These are phyloP conservation scores for Merodon equestris DNA, from an alignment of 2,888 invertebrate species.

Conservation along the genomic window DNA sequence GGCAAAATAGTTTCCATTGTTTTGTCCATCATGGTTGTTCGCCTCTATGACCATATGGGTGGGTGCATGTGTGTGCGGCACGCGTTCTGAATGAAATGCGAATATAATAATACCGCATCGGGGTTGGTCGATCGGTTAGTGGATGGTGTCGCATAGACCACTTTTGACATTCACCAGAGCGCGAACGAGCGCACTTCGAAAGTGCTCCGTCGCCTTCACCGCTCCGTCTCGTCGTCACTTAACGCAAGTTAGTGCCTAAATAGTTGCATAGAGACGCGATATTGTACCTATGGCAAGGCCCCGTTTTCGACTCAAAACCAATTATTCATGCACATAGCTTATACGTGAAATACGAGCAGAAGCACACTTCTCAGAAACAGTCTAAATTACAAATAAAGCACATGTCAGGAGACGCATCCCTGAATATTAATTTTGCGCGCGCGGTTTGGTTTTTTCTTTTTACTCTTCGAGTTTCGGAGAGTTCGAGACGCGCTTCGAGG, in stretches of 20 bases:
- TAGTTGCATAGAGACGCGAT: too few relatives aligned
- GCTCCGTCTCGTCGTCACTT: too few relatives aligned
- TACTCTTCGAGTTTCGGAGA: conserved; percentile 11
- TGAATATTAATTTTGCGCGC: conserved; percentile 74
- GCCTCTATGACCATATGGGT: conserved; percentile 19
- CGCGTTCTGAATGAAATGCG: conserved; percentile 67
- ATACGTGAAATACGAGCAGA: conserved; percentile 69
- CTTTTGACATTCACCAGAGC: conserved; percentile 55
- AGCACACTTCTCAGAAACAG: conserved; percentile 72
- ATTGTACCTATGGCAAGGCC: conserved; percentile 42
- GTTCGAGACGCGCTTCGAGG: too few relatives aligned
- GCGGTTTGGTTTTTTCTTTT: conserved; percentile 37
- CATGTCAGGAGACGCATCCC: conserved; percentile 75
- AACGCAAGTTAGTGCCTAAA: not conserved
- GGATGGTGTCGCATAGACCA: conserved; percentile 41
- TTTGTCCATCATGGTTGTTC: conserved; percentile 44
- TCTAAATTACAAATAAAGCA: conserved; percentile 78
- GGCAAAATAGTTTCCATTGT: conserved; percentile 64
- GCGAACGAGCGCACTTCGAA: conserved; percentile 61
- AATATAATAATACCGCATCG: conserved; percentile 38
- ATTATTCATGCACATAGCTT: conserved; percentile 67
- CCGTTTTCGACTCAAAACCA: conserved; percentile 59
- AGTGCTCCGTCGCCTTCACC: conserved; percentile 49
- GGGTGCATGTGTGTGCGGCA: conserved; percentile 41
- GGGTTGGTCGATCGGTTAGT: conserved; percentile 38